Conservation (phyloP, 1,140 invertebrate species). For the Zaprionus kolodkinae region DNA sequence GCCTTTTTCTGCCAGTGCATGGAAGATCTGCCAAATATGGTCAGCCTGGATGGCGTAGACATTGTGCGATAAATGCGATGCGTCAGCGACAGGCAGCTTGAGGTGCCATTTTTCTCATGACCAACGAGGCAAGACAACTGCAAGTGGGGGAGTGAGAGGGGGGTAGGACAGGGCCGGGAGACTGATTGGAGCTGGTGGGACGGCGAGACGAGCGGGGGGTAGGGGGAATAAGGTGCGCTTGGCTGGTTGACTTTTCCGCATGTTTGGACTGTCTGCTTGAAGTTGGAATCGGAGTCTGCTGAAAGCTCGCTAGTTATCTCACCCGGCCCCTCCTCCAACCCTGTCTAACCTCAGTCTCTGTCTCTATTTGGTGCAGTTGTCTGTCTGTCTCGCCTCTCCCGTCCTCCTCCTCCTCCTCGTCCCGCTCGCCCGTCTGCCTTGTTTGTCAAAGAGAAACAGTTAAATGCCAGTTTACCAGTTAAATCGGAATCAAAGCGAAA, state of each 20-base stretch:
- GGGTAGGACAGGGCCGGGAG: no score
- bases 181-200: slow-evolving; percentile 8
- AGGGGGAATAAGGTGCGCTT: slow-evolving; percentile 30
- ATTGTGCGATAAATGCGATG: slow-evolving; percentile 36
- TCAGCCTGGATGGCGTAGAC: slow-evolving; percentile 5
- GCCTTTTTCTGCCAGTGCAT: slow-evolving; percentile 7
- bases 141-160: not conserved
- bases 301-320: slow-evolving; percentile 31
- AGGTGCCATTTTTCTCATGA: slow-evolving; percentile 75
- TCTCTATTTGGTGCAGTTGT: slow-evolving; percentile 58
- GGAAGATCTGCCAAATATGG: slow-evolving; percentile 35
- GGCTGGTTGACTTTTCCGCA: slow-evolving; percentile 65
- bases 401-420: slow-evolving; percentile 19
- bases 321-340: not conserved
- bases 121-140: slow-evolving; percentile 68
- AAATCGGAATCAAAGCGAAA: slow-evolving; percentile 83
- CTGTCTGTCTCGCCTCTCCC: slow-evolving; percentile 18
- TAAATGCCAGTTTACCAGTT: slow-evolving; percentile 82
- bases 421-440: slow-evolving; percentile 69
- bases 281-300: slow-evolving; percentile 24
- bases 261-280: slow-evolving; percentile 57
- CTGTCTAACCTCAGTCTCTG: not conserved
- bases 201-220: not conserved
- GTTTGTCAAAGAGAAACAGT: slow-evolving; percentile 82
- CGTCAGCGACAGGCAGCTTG: slow-evolving; percentile 30